These are phyloP conservation scores for Clarias laeviceps DNA, from an alignment of 2,797 vertebrate species.

Conservation along the genomic window DNA sequence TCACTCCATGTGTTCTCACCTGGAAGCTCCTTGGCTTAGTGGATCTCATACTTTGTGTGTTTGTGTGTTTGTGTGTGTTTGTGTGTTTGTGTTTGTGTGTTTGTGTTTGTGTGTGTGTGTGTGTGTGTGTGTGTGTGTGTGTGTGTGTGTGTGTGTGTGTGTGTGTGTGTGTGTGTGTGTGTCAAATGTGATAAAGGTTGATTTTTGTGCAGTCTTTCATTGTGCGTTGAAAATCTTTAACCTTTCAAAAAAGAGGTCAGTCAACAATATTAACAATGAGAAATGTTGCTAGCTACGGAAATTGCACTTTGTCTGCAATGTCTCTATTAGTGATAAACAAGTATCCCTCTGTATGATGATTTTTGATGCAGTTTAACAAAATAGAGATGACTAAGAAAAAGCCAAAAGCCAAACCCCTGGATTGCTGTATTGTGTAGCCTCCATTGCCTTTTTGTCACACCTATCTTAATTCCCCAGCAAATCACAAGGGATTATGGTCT, in stretches of 20 bases:
- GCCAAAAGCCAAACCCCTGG: slow-evolving; percentile 18
- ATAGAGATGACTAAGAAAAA: slow-evolving; percentile 20
- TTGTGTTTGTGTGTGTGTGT: neutral
- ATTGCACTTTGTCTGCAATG: slow-evolving; percentile 55
- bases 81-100: neutral
- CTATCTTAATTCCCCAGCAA: slow-evolving; percentile 29
- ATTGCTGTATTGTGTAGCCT: slow-evolving; percentile 36
- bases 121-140: slow-evolving; percentile 4
- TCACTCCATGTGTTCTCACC: slow-evolving; percentile 17
- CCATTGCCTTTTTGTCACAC: slow-evolving; percentile 25
- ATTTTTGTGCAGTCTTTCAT: neutral
- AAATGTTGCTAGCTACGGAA: slow-evolving; percentile 49
- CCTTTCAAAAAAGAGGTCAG: slow-evolving; percentile 13
- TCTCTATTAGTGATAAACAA: slow-evolving; percentile 57
- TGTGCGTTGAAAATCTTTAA: slow-evolving; percentile 3
- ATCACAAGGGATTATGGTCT: slow-evolving; percentile 26
- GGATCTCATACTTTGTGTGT: slow-evolving; percentile 2
- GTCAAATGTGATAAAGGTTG: neutral
- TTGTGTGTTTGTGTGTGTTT: neutral
- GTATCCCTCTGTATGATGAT: neutral
- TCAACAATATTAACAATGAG: slow-evolving; percentile 27
- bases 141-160: neutral
- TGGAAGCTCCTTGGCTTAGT: slow-evolving; percentile 22
- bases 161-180: neutral
- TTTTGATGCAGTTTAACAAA: slow-evolving; percentile 33